phyloP scores from a whole-genome alignment of 92 coral and sea anemone species.

The Zoanthus solanderi region DNA sequence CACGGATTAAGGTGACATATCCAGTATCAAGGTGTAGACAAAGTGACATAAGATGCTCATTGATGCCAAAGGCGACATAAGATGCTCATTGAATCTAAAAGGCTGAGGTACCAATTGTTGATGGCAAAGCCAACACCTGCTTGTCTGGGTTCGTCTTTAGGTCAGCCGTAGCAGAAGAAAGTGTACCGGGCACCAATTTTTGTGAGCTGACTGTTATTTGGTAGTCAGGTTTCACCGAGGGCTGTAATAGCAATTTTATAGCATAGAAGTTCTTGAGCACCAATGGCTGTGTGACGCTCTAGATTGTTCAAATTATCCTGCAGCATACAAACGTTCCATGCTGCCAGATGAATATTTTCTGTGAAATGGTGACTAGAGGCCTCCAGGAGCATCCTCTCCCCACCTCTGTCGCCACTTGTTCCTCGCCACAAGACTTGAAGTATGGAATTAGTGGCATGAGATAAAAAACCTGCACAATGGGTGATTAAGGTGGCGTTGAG shows the following conservation, averaged over 20 bases:
- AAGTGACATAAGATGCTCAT: background rate
- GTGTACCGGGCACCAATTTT: background rate
- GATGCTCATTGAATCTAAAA: background rate
- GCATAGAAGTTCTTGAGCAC: background rate
- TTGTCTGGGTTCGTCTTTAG: background rate
- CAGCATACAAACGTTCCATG: constrained; percentile 1
- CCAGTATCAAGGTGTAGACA: background rate
- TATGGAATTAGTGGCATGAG: background rate
- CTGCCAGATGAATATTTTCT: background rate
- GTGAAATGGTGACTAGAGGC: constrained; percentile 17
- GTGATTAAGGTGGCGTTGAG: background rate
- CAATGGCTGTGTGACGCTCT: background rate
- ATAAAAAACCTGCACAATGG: background rate
- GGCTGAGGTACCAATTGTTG: background rate
- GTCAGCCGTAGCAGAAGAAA: background rate
- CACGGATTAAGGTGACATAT: background rate
- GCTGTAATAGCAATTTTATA: background rate
- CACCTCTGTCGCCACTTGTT: background rate
- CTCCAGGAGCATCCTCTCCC: constrained; percentile 13
- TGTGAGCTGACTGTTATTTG: background rate
- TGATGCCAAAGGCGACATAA: background rate
- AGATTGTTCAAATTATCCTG: constrained; percentile 1
- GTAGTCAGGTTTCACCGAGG: background rate
- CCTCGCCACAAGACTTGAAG: constrained; percentile 23
- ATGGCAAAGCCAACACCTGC: background rate